A percentile compares a stretch with the other conserved stretches of the same genome.
Conservation (phyloP, 2,113 vertebrate genomes). For the Halcyon malimbica region DNA sequence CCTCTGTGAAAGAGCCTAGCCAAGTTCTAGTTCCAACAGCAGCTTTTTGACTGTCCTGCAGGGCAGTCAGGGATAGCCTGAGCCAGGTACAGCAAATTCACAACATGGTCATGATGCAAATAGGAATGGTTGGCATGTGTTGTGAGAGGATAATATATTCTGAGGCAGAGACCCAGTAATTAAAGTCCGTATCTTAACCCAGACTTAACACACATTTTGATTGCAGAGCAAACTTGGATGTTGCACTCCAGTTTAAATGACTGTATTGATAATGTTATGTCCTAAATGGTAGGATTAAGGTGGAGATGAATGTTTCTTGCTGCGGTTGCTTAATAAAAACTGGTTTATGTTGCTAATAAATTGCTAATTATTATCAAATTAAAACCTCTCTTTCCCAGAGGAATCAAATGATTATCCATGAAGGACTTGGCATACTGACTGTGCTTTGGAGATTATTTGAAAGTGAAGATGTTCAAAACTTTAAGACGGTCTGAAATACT, state of each 20-base stretch:
- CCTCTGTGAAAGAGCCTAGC: background rate
- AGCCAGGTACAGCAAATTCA: background rate
- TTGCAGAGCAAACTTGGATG: background rate
- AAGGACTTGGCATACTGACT: background rate
- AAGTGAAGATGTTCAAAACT: background rate
- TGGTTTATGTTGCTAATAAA: background rate
- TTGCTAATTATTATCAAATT: background rate
- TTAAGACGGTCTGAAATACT: background rate
- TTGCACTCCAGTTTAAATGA: background rate
- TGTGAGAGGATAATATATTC: background rate
- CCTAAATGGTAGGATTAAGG: background rate
- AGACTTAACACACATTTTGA: accelerated
- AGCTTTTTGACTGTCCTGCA: background rate
- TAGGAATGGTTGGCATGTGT: too few relatives aligned
- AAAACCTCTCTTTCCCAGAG: background rate
- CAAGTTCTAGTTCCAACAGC: background rate
- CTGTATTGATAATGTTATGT: background rate
- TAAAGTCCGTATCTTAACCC: background rate
- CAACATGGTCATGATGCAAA: background rate
- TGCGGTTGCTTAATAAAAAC: background rate
- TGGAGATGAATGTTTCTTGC: background rate
- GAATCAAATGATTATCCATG: accelerated
- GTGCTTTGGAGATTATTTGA: background rate
- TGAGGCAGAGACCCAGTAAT: background rate
- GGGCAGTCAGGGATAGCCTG: background rate